These are phyloP conservation scores for Drosophila novamexicana DNA, from an alignment of 1,140 invertebrate genomes.

Conservation along the genomic window DNA sequence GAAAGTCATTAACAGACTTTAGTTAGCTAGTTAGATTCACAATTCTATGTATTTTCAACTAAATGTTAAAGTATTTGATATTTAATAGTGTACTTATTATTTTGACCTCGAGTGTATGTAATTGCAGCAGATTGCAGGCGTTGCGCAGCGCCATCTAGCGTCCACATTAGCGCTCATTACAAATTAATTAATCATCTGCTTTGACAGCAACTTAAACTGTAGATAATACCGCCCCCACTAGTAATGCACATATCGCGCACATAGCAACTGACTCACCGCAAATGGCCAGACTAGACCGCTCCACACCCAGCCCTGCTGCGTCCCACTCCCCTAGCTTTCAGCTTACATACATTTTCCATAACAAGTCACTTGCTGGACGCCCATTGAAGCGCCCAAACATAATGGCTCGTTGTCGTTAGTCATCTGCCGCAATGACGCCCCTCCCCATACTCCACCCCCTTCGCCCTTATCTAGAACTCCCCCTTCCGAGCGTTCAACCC, in stretches of 20 bases:
- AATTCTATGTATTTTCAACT: no score
- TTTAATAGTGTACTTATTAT: not conserved
- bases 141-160: slow-evolving; percentile 30
- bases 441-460: not conserved
- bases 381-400: slow-evolving; percentile 13
- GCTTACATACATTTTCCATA: slow-evolving; percentile 42
- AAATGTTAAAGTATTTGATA: no score
- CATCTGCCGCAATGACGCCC: slow-evolving; percentile 33
- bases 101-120: not conserved
- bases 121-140: no score
- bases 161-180: slow-evolving; percentile 36
- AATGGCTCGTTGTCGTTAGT: slow-evolving; percentile 54
- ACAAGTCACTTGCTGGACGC: slow-evolving; percentile 19
- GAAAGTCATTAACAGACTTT: no score
- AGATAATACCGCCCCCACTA: not conserved
- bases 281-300: slow-evolving; percentile 11
- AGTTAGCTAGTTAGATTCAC: no score
- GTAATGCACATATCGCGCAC: not conserved
- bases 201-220: slow-evolving; percentile 28
- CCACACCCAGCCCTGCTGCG: not conserved
- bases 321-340: not conserved
- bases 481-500: slow-evolving; percentile 20
- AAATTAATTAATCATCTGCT: slow-evolving; percentile 47
- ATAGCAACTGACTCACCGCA: slow-evolving; percentile 40
- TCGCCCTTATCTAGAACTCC: no score